Evolutionary conservation across 2,888 invertebrate genomes (phyloP).

Genomic region (Mycalesis mineus): DNA sequence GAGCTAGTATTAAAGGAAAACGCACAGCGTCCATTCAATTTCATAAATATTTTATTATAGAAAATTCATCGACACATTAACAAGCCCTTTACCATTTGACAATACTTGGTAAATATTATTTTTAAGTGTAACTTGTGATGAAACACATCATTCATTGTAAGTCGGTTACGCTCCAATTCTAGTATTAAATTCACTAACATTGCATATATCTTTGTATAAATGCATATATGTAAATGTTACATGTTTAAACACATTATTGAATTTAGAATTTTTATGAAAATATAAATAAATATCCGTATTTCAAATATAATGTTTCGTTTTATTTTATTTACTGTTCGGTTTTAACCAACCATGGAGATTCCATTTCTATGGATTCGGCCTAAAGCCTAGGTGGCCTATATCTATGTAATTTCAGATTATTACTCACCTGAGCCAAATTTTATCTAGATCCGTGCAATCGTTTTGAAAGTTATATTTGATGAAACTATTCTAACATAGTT

Average conservation of each 20-base stretch:
- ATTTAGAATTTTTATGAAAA: slow-evolving; percentile 80
- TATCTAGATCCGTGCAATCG: too few species aligned
- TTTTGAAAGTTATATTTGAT: too few species aligned
- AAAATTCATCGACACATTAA: slow-evolving; percentile 35
- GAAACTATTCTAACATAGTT: too few species aligned
- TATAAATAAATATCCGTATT: slow-evolving; percentile 79
- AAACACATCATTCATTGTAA: slow-evolving; percentile 57
- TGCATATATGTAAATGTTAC: slow-evolving; percentile 79
- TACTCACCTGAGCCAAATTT: too few species aligned
- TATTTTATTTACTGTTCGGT: slow-evolving; percentile 26
- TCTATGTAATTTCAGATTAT: too few species aligned
- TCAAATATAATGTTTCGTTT: slow-evolving; percentile 74
- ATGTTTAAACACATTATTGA: slow-evolving; percentile 79
- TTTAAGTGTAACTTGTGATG: slow-evolving; percentile 72
- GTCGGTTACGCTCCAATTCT: slow-evolving; percentile 75
- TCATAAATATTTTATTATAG: slow-evolving; percentile 46
- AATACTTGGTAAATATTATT: slow-evolving; percentile 77
- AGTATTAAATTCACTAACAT: slow-evolving; percentile 76
- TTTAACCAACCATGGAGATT: too few species aligned
- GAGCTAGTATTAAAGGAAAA: slow-evolving; percentile 59
- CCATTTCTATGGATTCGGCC: too few species aligned
- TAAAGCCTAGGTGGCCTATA: too few species aligned
- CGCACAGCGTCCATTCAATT: slow-evolving; percentile 67
- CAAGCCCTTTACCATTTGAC: slow-evolving; percentile 66
- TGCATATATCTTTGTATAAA: slow-evolving; percentile 79